Base-by-base conservation (phyloP, 2,888 invertebrate genomes). In the Drosophila setosimentum region DNA sequence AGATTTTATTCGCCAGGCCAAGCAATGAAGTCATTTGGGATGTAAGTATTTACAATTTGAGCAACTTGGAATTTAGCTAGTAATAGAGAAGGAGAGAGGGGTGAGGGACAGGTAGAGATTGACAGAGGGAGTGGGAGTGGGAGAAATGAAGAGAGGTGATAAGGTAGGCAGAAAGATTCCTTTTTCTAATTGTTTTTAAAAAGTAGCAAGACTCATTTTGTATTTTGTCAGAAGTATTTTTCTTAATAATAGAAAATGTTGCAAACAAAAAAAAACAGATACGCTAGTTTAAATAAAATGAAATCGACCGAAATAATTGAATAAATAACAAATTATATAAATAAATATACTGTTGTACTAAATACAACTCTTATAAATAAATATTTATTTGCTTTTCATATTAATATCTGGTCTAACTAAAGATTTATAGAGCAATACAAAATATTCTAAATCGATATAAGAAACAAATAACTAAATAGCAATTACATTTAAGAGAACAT, bases 1-100 rank as follows among this genome's bases (percentile, higher is more conserved):
- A 81, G 81, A 78, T 81, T 69, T 65, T 74, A 73, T 72, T 68
- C 58, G 40, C 76, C 37, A 37, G 62, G 40, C 64, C 49, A 53
- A n/a, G 60, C 72, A 83, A 83, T 86, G 58, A 83, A 83, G 81
- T 75, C 83, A 86, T 78, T 83, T 73, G 66, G 64, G 58, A 78
- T 75, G 66, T 61, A 68, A 72, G 59, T 55, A 66, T 63, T 60
- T 50, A 61, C n/a, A 67, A 58, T 37, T 37, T 13, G 11, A 35
- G 8, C 35, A 42, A 21, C 16, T 49, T 32, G 21, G 40, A 4
- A 55, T 7, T 51, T 7, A 18, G 29, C 11, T 53, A 30, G 3
- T 10, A 16, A 3, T 7, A n/a, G 30, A n/a, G 6, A 5, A 3
- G 2, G 18, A 18, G 35, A 35, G n/a, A n/a, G 10, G 5, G n/a